phyloP scores from a whole-genome alignment of 1,140 invertebrate genomes.

The Thaumetopoea pityocampa region DNA sequence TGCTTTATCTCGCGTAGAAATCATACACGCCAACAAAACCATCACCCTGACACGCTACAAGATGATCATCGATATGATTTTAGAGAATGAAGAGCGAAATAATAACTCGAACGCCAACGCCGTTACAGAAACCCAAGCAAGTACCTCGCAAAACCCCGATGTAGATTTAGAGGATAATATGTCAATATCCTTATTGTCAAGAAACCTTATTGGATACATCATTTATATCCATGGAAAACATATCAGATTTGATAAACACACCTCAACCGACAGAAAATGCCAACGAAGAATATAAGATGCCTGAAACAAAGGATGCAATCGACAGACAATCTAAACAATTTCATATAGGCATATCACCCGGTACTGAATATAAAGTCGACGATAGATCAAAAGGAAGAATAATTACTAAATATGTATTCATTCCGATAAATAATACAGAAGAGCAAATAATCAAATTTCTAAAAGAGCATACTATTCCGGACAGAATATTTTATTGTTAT shows the following conservation, averaged over 20 bases:
- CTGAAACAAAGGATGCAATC: slow-evolving; percentile 11
- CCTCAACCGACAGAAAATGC: neutral
- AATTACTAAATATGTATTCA: slow-evolving; percentile 20
- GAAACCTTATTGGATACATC: too few species aligned
- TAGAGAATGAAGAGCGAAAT: too few species aligned
- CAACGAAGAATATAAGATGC: slow-evolving; percentile 8
- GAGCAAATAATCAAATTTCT: slow-evolving; percentile 20
- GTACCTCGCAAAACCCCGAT: too few species aligned
- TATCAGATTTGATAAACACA: neutral
- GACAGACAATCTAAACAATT: slow-evolving; percentile 27
- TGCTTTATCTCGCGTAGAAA: slow-evolving; percentile 11
- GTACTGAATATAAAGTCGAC: slow-evolving; percentile 6
- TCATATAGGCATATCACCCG: slow-evolving; percentile 16
- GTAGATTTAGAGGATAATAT: neutral
- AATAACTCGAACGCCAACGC: too few species aligned
- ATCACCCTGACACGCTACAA: too few species aligned
- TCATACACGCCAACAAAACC: too few species aligned
- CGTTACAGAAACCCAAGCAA: too few species aligned
- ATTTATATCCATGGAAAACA: too few species aligned
- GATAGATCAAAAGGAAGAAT: slow-evolving; percentile 11
- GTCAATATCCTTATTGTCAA: too few species aligned
- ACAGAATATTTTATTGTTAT: slow-evolving; percentile 17
- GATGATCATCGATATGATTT: too few species aligned
- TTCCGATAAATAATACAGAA: slow-evolving; percentile 12
- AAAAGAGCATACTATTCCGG: slow-evolving; percentile 20